Evolutionary conservation across 64 coral and sea anemone species (phyloP), one percentile per base, ranked within the genome.

Genomic region (Porites lutea): DNA sequence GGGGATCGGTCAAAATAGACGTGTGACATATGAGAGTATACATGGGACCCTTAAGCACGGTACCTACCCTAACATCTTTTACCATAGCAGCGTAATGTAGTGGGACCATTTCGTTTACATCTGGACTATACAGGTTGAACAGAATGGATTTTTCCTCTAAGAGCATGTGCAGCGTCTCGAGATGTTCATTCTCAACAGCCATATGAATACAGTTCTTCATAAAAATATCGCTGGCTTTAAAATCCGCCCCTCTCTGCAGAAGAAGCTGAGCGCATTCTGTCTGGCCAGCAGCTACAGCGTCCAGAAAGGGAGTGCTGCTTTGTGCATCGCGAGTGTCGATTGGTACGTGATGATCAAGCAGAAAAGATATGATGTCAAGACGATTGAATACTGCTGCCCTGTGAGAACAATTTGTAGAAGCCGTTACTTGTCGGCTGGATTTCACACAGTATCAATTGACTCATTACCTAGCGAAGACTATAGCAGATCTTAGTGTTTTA

Each of bases 61-160:
- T 72, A 65, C 21, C 1, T 88, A 97, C 91, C 92, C 93, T 90
- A 0, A 84, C 48, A 62, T 94, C 72, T 22, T 81, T 77, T 2
- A 84, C 82, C 73, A 94, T 90, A 8, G 95, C 92, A 4, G 95
- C 95, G 58, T 94, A 97, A 48, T 97, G 95, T 10, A 97, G 59
- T 49, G 95, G 95, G 13, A 92, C 86, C 20, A 92, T 78, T 21
- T 97, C 95, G 8, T 93, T 62, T 8, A 88, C 64, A 54, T 88
- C 88, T 11, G 91, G 71, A 66, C 71, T 85, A n/a, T 65, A 77
- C 0, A 89, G 82, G 48, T 82, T 71, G 14, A 69, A 45, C 51
- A 82, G 52, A 14, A 94, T 43, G 19, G 13, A 53, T 6, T 23
- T 83, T 15, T 91, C 69, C 27, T 97, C 75, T 16, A 94, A n/a